These are phyloP conservation scores for Ecdyonurus torrentis DNA, from an alignment of 2,888 invertebrate genomes.

Conservation along the genomic window DNA sequence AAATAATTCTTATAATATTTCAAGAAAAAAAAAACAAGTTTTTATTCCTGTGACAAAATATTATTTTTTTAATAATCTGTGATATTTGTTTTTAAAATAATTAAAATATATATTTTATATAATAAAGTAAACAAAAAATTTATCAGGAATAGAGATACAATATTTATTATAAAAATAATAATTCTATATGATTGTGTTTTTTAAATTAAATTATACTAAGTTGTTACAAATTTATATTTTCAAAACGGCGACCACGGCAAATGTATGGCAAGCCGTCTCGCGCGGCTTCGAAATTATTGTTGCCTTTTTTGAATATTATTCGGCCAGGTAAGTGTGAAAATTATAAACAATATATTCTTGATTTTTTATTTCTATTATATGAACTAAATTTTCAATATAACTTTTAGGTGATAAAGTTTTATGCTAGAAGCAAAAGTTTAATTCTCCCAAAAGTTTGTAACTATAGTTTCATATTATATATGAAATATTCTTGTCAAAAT, in stretches of 20 bases:
- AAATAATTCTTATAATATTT: not conserved
- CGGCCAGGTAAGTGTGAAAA: slow-evolving; percentile 40
- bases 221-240: not conserved
- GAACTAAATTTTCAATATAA: no score
- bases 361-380: not conserved
- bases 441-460: no score
- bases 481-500: no score
- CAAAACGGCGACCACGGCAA: slow-evolving; percentile 17
- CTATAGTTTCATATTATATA: no score
- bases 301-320: slow-evolving; percentile 69
- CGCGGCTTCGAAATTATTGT: slow-evolving; percentile 65
- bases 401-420: no score
- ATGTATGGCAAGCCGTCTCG: slow-evolving; percentile 67
- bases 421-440: no score
- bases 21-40: not conserved
- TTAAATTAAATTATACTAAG: not conserved
- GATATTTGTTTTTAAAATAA: no score
- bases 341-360: not conserved
- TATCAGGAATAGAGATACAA: no score
- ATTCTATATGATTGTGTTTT: slow-evolving; percentile 1
- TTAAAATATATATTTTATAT: not conserved
- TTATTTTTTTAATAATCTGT: not conserved
- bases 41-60: not conserved
- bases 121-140: no score
- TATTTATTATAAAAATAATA: no score